Evolutionary conservation across 35 echinoderm and acorn worm species (phyloP).

Genomic region (Heliocidaris erythrogramma): DNA sequence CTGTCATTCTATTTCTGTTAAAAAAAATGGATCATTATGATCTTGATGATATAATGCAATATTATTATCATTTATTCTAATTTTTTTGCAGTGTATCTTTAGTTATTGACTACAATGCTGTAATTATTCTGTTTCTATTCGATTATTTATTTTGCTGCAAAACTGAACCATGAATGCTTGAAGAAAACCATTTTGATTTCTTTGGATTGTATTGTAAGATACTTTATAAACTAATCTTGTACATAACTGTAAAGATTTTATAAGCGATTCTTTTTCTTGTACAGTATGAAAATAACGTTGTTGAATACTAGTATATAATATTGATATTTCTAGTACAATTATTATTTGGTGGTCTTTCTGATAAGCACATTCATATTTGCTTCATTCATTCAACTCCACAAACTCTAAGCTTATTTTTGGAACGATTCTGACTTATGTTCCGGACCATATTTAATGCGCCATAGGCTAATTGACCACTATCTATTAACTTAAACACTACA

Average conservation of each 20-base stretch:
- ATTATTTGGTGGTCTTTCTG: background rate
- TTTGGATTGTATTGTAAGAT: background rate
- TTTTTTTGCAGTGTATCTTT: no score
- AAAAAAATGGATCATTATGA: no score
- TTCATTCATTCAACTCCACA: background rate
- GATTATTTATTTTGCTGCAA: no score
- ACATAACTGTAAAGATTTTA: background rate
- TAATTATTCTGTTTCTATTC: no score
- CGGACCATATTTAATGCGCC: background rate
- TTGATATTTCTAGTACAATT: background rate
- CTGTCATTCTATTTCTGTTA: no score
- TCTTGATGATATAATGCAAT: no score
- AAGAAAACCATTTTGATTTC: background rate
- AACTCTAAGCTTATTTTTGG: background rate
- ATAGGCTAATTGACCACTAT: no score
- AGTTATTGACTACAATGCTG: no score
- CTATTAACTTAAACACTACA: no score
- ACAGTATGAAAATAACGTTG: background rate
- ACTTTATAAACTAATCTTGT: background rate
- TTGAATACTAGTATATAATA: background rate
- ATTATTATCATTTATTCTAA: no score
- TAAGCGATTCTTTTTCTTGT: background rate
- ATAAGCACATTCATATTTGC: background rate
- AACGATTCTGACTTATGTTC: background rate
- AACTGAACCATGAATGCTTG: no score